Conservation (phyloP, 1,140 invertebrate species). For the Temnothorax longispinosus region DNA sequence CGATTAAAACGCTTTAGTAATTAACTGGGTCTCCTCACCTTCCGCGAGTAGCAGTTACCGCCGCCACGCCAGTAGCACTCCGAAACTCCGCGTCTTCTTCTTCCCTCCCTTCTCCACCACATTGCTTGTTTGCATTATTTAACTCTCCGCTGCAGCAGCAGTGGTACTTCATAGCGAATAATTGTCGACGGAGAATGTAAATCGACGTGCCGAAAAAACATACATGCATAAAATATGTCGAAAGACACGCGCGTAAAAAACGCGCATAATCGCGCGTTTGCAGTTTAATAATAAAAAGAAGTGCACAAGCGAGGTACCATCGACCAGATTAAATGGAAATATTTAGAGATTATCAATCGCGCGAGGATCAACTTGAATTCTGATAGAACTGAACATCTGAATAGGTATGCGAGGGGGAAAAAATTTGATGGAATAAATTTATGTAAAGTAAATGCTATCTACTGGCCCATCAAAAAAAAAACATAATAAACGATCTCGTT, state of each 20-base stretch:
- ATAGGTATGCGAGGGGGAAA: not conserved
- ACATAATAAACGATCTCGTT: not conserved
- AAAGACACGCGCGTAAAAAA: not conserved
- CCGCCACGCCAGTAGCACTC: slow-evolving; percentile 24
- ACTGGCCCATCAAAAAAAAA: not conserved
- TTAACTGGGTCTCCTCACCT: slow-evolving; percentile 78
- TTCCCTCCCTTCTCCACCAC: not conserved
- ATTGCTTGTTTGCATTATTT: slow-evolving; percentile 39
- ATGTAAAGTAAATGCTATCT: not conserved
- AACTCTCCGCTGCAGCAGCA: not conserved
- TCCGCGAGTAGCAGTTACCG: slow-evolving; percentile 73
- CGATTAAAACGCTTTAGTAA: slow-evolving; percentile 85
- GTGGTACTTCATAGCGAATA: not conserved
- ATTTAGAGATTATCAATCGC: slow-evolving; percentile 21
- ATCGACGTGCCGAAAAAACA: not conserved
- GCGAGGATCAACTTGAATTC: not conserved
- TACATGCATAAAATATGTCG: not conserved
- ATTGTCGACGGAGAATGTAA: slow-evolving; percentile 11
- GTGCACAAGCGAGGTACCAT: not conserved
- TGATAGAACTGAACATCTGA: not conserved
- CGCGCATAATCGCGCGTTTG: not conserved
- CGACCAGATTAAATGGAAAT: slow-evolving; percentile 25
- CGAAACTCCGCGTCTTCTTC: slow-evolving; percentile 35
- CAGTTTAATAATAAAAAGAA: not conserved
- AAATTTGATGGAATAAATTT: slow-evolving; percentile 1